Evolutionary conservation across 1,140 invertebrate genomes (phyloP), one percentile per base, ranked within the genome.

Genomic region (Nymphalis io): DNA sequence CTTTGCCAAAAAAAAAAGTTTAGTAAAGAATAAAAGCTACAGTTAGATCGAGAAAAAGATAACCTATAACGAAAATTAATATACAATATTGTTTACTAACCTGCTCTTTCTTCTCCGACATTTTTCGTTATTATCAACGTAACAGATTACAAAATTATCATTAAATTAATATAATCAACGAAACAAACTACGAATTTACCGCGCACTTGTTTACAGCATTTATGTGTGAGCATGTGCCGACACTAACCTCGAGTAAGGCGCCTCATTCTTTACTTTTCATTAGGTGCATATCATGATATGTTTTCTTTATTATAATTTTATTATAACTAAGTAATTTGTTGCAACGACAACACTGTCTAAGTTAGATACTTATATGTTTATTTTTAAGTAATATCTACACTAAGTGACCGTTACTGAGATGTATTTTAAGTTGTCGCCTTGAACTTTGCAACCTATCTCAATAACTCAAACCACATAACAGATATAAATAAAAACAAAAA

Each of bases 401-500:
- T 21, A 21, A 51, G 5, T 51, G 11, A 11, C 20, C 20, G 20
- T 20, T 51, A 51, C 11, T 51, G 16, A 20, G 20, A 46, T 16
- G 4, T n/a, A n/a, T 46, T 3, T 16, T 13, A 18, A 20, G 57
- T 57, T 27, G 18, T 65, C 55, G 18, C 62, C 48, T 65, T 57
- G 62, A 65, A 65, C 62, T 27, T 65, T 57, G 51, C 21, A 55
- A 33, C 51, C 18, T 55, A 2, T 60, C 13, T 55, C 20, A 55
- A 55, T 55, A 18, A 55, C 51, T 55, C 10, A 51, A 10, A 21
- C 21, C 13, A 18, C 23, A 6, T 55, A 27, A 55, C 12, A 27
- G 8, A 44, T 13, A 44, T n/a, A 12, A 16, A 27, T 51, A 51
- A 18, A 13, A 12, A 21, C 51, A 23, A 53, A 48, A 46, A 48